A percentile compares a stretch with the other conserved stretches of the same genome.
These are phyloP conservation scores for Coenobita brevimanus DNA, from an alignment of 1,140 invertebrate genomes.

Conservation along the genomic window DNA sequence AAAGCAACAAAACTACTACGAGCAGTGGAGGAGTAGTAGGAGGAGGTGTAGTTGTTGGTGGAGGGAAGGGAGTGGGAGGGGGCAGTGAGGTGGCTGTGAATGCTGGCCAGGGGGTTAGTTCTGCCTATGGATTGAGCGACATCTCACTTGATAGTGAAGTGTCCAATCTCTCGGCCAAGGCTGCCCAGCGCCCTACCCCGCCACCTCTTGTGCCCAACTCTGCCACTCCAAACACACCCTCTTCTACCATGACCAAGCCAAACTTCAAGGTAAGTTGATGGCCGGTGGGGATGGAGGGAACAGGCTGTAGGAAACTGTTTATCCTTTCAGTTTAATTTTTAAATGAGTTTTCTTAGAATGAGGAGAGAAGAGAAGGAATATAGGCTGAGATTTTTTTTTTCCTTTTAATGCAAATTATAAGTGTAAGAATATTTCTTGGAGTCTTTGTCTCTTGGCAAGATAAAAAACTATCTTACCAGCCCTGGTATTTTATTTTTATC, in stretches of 20 bases:
- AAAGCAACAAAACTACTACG: constrained; percentile 39
- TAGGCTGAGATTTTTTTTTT: too few relatives aligned
- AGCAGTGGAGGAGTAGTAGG: too few relatives aligned
- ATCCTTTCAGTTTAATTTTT: background rate
- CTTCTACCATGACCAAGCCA: too few relatives aligned
- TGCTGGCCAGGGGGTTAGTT: background rate
- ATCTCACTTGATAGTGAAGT: constrained; percentile 40
- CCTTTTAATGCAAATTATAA: too few relatives aligned
- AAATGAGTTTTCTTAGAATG: background rate
- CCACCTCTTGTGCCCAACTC: background rate
- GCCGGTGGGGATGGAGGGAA: background rate
- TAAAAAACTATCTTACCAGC: too few relatives aligned
- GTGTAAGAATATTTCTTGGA: too few relatives aligned
- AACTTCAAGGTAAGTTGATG: too few relatives aligned
- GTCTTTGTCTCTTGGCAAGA: too few relatives aligned
- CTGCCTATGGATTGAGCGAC: constrained; percentile 36
- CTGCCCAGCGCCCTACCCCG: background rate
- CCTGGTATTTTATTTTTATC: too few relatives aligned
- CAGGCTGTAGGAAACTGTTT: too few relatives aligned
- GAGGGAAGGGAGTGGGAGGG: background rate
- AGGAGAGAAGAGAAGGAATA: background rate
- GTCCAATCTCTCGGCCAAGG: constrained; percentile 10
- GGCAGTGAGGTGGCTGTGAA: constrained; percentile 6
- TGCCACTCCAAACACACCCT: too few relatives aligned
- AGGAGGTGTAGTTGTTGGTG: background rate